phyloP scores from a whole-genome alignment of 2,888 invertebrate genomes.

The Drosophila austrosaltans region DNA sequence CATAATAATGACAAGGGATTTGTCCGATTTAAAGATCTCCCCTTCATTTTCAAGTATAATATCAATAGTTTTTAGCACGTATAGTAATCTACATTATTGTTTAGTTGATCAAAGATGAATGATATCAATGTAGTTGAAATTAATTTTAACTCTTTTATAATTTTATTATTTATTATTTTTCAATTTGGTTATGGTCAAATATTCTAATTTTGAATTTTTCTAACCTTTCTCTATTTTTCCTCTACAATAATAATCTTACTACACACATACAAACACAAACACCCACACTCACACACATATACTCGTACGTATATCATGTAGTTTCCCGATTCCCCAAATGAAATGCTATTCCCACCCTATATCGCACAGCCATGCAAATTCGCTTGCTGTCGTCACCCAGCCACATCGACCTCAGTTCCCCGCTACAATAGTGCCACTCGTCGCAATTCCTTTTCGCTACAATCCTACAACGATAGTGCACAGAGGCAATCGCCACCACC shows the following conservation, averaged over 20 bases:
- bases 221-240: slow-evolving; percentile 61
- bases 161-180: slow-evolving; percentile 31
- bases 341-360: slow-evolving; percentile 83
- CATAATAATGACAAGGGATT: too few relatives aligned
- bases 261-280: slow-evolving; percentile 31
- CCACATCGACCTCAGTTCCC: slow-evolving; percentile 80
- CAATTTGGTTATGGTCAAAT: slow-evolving; percentile 77
- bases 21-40: background rate
- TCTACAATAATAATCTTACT: slow-evolving; percentile 32
- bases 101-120: slow-evolving; percentile 7
- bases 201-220: slow-evolving; percentile 73
- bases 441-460: slow-evolving; percentile 72
- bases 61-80: background rate
- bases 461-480: slow-evolving; percentile 32
- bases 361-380: slow-evolving; percentile 83
- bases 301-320: slow-evolving; percentile 51
- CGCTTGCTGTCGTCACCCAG: slow-evolving; percentile 82
- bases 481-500: slow-evolving; percentile 74
- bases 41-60: background rate
- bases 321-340: slow-evolving; percentile 83
- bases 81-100: background rate
- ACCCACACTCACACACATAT: slow-evolving; percentile 39
- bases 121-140: slow-evolving; percentile 38
- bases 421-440: slow-evolving; percentile 66
- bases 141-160: slow-evolving; percentile 38